phyloP scores from a whole-genome alignment of 1,140 invertebrate genomes.

The Hestina assimilis region DNA sequence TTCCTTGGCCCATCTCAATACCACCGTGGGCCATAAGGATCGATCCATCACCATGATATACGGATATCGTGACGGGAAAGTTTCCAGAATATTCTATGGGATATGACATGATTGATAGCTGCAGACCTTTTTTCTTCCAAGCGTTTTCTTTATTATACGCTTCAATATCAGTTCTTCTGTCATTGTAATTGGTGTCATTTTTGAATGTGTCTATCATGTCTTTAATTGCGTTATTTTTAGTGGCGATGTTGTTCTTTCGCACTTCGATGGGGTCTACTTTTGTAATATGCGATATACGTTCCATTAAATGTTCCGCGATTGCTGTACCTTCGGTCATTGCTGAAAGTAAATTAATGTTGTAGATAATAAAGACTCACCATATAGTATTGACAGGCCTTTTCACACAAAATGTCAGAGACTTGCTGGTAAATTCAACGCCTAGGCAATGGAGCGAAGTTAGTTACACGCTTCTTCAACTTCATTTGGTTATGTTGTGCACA shows the following conservation, averaged over 20 bases:
- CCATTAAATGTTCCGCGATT: constrained; percentile 89
- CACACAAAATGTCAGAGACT: too few relatives aligned
- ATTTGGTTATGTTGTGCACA: too few relatives aligned
- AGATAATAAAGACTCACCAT: too few relatives aligned
- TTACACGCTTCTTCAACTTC: too few relatives aligned
- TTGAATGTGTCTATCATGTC: constrained; percentile 77
- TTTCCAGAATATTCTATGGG: constrained; percentile 73
- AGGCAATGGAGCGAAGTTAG: too few relatives aligned
- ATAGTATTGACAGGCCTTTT: too few relatives aligned
- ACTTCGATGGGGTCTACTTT: constrained; percentile 85
- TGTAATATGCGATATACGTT: constrained; percentile 85
- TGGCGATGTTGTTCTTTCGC: constrained; percentile 80
- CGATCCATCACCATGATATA: constrained; percentile 84
- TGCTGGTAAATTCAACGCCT: too few relatives aligned
- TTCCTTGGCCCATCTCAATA: constrained; percentile 86
- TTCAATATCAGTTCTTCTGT: constrained; percentile 67
- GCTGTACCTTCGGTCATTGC: constrained; percentile 83
- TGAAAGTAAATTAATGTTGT: constrained; percentile 46
- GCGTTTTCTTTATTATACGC: constrained; percentile 77
- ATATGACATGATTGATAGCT: constrained; percentile 79
- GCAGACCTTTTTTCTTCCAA: constrained; percentile 83
- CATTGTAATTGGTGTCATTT: constrained; percentile 77
- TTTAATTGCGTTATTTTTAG: constrained; percentile 62
- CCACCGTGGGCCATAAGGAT: constrained; percentile 84
- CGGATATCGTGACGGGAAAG: constrained; percentile 80